Evolutionary conservation across 2,888 invertebrate species (phyloP), one percentile per base, ranked within the genome.

Genomic region (Drosophila emarginata): DNA sequence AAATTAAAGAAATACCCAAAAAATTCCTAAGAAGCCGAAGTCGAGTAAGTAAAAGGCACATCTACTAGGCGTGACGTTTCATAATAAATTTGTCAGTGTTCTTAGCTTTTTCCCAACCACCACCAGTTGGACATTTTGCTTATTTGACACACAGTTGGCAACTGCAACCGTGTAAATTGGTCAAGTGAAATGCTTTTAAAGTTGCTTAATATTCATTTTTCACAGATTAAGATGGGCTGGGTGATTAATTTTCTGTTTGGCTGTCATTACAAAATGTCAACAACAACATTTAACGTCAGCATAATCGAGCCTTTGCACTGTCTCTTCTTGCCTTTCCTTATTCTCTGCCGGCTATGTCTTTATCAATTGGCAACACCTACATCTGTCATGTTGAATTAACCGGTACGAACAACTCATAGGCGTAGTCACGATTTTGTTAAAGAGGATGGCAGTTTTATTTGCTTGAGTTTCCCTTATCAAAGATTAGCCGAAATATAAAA

Each of bases 331-430:
- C 45, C 51, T 64, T 36, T n/a, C 23, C 6, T 45, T 45, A 66
- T 61, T 40, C 79, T 69, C 58, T 58, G 51, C 15, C 45, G 70
- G 52, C 70, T 64, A 66, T 61, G 73, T 74, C 83, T 79, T 79
- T 79, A 79, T 79, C 79, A 79, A 82, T 79, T 76, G 70, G 63
- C 72, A 59, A 77, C 67, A 60, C 75, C 58, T 67, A 66, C 73
- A 69, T 75, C 54, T 79, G 84, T 76, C 87, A 79, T 73, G 64
- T 74, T 74, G 79, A 73, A 77, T 87, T 84, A 84, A 88, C 88
- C 74, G 87, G 32, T 32, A 4, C 18, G 54, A 5, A 15, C n/a
- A 5, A 12, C 2, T 1, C 45, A 45, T 14, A 12, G 52, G 32
- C 5, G 54, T 36, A 12, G 2, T 9, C 36, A 18, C 4, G 12